Evolutionary conservation across 1,140 invertebrate species (phyloP), one percentile per base, ranked within the genome.

Genomic region (Meloidogyne hapla): DNA sequence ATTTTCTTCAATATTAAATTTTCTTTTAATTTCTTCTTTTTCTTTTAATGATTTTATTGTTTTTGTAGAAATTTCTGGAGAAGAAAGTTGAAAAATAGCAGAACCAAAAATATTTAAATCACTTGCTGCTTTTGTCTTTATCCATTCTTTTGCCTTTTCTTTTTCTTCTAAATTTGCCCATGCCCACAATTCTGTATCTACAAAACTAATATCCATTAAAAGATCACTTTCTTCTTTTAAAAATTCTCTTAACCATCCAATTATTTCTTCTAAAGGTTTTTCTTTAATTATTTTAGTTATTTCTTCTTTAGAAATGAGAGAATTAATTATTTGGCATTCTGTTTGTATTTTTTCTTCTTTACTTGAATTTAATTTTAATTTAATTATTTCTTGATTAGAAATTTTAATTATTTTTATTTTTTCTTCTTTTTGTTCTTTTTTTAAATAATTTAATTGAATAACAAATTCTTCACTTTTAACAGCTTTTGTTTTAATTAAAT

Each of bases 1-100:
- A n/a, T 23, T 23, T 28, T 21, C n/a, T 63, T 65, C 71, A 73
- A 64, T 33, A 38, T 40, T 15, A 61, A 73, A 64, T 23, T 18
- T 4, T 25, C 12, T 61, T n/a, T 73, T 21, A 25, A 38, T 40
- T 63, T 64, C 28, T 64, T 64, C 74, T 64, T 77, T 45, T 69
- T 28, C 33, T 48, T 28, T 33, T 48, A 38, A 23, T n/a, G 25
- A 33, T 40, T 38, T 42, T 1, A 26, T 12, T 66, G 40, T 26
- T 40, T 74, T 45, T 40, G 26, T 69, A 10, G 10, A 2, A 33
- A 23, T 42, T 23, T 25, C 73, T 3, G 73, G 28, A 21, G 13
- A 26, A 18, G 4, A 40, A n/a, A 66, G 25, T 69, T 74, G 15
- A 66, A 74, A 26, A 75, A 73, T 73, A 40, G n/a, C 40, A 40